Conservation (phyloP, 2,888 invertebrate species). For the Hirudinaria manillensis region DNA sequence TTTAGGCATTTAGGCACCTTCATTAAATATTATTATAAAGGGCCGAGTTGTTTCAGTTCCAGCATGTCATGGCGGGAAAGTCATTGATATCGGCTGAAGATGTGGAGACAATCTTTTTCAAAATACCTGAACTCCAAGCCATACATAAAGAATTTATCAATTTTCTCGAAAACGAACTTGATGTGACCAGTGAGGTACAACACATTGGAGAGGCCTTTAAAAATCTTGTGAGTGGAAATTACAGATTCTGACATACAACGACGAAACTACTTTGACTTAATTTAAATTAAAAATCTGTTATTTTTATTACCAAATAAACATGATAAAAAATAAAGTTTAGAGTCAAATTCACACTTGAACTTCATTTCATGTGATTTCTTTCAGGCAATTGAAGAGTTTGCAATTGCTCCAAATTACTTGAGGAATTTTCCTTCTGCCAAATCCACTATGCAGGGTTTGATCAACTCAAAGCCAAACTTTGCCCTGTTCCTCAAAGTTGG, state of each 20-base stretch:
- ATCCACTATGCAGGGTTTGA: conserved; percentile 79
- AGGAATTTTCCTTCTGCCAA: conserved; percentile 87
- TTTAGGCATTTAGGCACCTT: too few species aligned
- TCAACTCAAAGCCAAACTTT: conserved; percentile 73
- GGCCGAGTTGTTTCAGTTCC: background rate
- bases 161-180: background rate
- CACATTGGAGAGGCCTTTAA: background rate
- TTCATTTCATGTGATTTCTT: background rate
- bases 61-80: background rate
- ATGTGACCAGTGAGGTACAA: background rate
- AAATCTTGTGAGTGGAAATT: background rate
- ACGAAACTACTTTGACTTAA: too few species aligned
- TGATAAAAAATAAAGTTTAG: background rate
- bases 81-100: background rate
- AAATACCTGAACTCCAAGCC: conserved; percentile 11
- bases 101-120: background rate
- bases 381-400: conserved; percentile 57
- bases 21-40: too few species aligned
- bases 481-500: conserved; percentile 65
- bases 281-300: background rate
- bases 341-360: background rate
- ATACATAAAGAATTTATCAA: background rate
- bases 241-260: background rate
- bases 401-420: conserved; percentile 79
- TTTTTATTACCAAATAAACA: background rate